Base-by-base conservation (phyloP, 2,888 invertebrate genomes). In the Stenolophus ochropezus region DNA sequence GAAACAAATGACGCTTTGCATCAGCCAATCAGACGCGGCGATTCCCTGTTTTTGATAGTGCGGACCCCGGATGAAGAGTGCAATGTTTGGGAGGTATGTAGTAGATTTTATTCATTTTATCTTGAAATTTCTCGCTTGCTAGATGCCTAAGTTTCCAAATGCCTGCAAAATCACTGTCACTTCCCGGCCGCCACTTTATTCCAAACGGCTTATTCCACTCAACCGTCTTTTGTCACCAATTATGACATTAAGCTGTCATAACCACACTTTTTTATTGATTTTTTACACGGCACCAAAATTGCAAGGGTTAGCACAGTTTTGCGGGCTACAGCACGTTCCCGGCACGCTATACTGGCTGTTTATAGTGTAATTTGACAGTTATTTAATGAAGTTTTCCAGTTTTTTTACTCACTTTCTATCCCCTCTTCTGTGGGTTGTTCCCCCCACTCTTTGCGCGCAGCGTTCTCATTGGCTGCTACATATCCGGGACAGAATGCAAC, bases 31-130 rank as follows among this genome's bases (percentile, higher is more conserved):
- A 85, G 86, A 85, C 84, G 75, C 85, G 85, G 84, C 86, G 86
- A 86, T 89, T 87, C 89, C 89, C 87, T 89, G 89, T 87, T 88
- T 87, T 87, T 85, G 85, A 86, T 85, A 86, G 85, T 87, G 88
- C 87, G 87, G 88, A 88, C 89, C 90, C 90, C 89, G 89, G 88
- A 88, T 88, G 88, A 88, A 87, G 61, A 88, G 88, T 88, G 87
- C 89, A 89, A 89, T 89, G 88, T 61, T 88, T 88, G 89, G 87
- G 88, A 89, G 89, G 89, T 89, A 89, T 87, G 89, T 89, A 89
- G 88, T 11, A 6, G 89, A 89, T 89, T 89, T 89, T 89, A 89
- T 89, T 87, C 89, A 89, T 89, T 89, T 89, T 89, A 89, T 87
- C 86, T 86, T 87, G 88, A 89, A 88, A 87, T 87, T 86, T 86